Evolutionary conservation across 2,888 invertebrate genomes (phyloP), one percentile per base, ranked within the genome.

Genomic region (Cylindroiulus punctatus): DNA sequence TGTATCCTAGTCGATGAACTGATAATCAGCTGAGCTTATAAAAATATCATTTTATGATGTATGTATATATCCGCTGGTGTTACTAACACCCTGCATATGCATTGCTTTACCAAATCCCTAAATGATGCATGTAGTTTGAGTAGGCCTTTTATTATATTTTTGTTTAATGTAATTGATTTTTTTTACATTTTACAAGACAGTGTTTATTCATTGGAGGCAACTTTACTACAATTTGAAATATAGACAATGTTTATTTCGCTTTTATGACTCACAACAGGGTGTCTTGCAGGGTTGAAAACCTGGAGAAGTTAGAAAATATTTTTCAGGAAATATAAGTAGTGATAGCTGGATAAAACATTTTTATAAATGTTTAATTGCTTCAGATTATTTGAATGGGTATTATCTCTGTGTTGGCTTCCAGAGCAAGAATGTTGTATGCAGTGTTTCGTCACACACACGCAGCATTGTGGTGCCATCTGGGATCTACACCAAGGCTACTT

Each of bases 21-120:
- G 76, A 76, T 76, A 76, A 76, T 76, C 76, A 76, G 76, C 76
- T 76, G 32, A n/a, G n/a, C n/a, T 76, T 76, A 76, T 76, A 32
- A 76, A 76, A 76, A 76, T 76, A 30, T 76, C 76, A 76, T 30
- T 76, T 76, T 76, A 30, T 76, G 32, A 76, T 32, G 30, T 76
- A 76, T 32, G 30, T 76, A 26, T 76, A 76, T 76, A 76, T 32
- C 14, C 14, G 76, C 30, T 14, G 76, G 76, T 76, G 76, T 30
- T 76, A 76, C 30, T 3, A 52, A 76, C 30, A 76, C 65, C n/a
- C 7, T 26, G 26, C 30, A 76, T 76, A 76, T 76, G 76, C 76
- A 76, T 76, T 76, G 76, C 76, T 76, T 76, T 76, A 76, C 76
- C 76, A 30, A 76, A 30, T 30, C 30, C 30, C 3, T 32, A 76